Evolutionary conservation across 2,113 vertebrate genomes (phyloP), one percentile per base, ranked within the genome.

Genomic region (Platichthys stellatus): DNA sequence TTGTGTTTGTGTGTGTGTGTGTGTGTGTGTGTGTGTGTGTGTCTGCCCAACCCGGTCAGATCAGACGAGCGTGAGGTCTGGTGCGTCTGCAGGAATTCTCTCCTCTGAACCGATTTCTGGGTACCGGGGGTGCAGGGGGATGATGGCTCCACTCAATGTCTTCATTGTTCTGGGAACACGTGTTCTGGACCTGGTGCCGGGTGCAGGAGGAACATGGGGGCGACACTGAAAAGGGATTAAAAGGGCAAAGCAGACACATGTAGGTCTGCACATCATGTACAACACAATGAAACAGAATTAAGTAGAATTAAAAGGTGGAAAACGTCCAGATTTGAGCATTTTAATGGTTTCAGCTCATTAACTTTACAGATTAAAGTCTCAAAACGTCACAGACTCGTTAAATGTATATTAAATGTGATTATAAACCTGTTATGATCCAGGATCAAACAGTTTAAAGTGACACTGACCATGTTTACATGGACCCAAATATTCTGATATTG

Each of bases 151-250:
- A 13, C 54, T 88, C 76, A 88, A 75, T 88, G 67, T 85, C 83
- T 86, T 76, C 78, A 88, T 90, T 90, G 85, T 90, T 65, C 53
- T 26, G 35, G 11, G 60, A 83, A 64, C 83, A 89, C 45, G 51
- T 89, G 85, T 74, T 80, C 43, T 43, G 0, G 15, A 40, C 40
- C 11, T 13, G 63, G 72, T 38, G 12, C 15, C 35, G 71, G 40
- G 45, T 35, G 56, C 69, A 47, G 38, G 45, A 61, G 74, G 56
- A 13, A 12, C 1, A 40, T 15, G 13, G 9, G 38, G 51, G 14
- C 23, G 17, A 53, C n/a, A 26, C 57, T 53, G 13, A 20, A 17
- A 71, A 57, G 21, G 64, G 68, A 80, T 83, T 81, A 82, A 75
- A 81, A 79, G 72, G 74, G 53, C 69, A 84, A 69, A 68, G 11